These are phyloP conservation scores for Drepanosiphum platanoidis DNA, from an alignment of 2,888 invertebrate genomes.

Conservation along the genomic window DNA sequence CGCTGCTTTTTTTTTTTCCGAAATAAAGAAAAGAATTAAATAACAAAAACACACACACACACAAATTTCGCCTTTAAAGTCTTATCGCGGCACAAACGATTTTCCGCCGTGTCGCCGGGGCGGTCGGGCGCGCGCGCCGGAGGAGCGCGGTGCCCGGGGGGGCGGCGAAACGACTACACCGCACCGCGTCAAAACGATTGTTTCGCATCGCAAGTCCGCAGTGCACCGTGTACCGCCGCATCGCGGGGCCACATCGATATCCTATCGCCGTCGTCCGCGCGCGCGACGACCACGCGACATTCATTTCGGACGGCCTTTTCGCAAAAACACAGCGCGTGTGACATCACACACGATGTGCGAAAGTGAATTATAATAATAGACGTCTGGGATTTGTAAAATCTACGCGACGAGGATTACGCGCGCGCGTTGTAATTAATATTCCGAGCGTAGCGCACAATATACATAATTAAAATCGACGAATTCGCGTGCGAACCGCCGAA, in stretches of 20 bases:
- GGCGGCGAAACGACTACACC: neutral
- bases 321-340: too few species aligned
- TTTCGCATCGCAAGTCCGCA: neutral
- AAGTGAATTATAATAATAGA: neutral
- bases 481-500: conserved; percentile 49
- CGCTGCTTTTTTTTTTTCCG: neutral
- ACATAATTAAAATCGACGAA: conserved; percentile 25
- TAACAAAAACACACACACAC: too few species aligned
- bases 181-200: neutral
- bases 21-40: conserved; percentile 12
- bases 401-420: neutral
- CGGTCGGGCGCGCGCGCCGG: neutral
- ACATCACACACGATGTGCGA: neutral
- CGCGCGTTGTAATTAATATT: conserved; percentile 33
- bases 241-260: neutral
- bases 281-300: too few species aligned
- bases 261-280: neutral
- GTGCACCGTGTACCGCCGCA: neutral
- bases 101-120: neutral
- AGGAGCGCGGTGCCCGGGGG: too few species aligned
- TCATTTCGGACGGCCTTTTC: neutral
- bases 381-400: neutral
- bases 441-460: neutral
- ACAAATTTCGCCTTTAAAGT: neutral
- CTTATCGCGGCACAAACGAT: neutral